These are phyloP conservation scores for Apamea crenata DNA, from an alignment of 2,888 invertebrate species.

Conservation along the genomic window DNA sequence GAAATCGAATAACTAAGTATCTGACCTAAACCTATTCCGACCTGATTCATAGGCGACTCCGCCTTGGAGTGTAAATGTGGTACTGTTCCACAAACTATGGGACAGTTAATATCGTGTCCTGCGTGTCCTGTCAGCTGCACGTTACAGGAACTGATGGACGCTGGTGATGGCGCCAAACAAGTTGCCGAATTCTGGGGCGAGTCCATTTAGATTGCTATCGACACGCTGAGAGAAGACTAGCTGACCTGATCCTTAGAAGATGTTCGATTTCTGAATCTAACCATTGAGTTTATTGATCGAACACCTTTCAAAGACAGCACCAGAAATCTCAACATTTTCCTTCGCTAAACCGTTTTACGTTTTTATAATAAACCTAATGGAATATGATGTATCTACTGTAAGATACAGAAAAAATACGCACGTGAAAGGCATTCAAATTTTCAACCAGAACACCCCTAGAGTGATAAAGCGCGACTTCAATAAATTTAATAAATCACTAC, in stretches of 20 bases:
- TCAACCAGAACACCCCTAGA: neutral
- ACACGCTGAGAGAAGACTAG: too few relatives aligned
- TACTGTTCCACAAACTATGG: too few relatives aligned
- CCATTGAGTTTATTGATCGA: neutral
- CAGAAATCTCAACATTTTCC: neutral
- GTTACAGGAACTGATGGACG: too few relatives aligned
- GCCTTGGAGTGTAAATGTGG: too few relatives aligned
- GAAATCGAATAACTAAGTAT: neutral
- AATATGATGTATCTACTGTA: too few relatives aligned
- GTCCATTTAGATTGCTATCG: too few relatives aligned
- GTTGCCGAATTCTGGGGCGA: too few relatives aligned
- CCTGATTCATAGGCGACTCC: too few relatives aligned
- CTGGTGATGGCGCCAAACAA: too few relatives aligned
- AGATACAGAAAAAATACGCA: neutral
- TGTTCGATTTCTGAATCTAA: neutral
- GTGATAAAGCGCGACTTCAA: neutral
- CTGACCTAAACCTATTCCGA: neutral
- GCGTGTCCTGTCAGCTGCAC: too few relatives aligned
- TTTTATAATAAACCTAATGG: neutral
- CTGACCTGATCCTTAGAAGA: neutral
- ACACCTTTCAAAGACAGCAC: neutral
- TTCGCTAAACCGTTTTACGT: neutral
- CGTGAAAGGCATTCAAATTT: neutral
- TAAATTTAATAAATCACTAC: slow-evolving; percentile 7
- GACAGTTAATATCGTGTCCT: too few relatives aligned